Percentiles rank a stretch among this genome's conserved stretches.
Conservation (phyloP, 1,140 invertebrate genomes). For the Ruditapes philippinarum region DNA sequence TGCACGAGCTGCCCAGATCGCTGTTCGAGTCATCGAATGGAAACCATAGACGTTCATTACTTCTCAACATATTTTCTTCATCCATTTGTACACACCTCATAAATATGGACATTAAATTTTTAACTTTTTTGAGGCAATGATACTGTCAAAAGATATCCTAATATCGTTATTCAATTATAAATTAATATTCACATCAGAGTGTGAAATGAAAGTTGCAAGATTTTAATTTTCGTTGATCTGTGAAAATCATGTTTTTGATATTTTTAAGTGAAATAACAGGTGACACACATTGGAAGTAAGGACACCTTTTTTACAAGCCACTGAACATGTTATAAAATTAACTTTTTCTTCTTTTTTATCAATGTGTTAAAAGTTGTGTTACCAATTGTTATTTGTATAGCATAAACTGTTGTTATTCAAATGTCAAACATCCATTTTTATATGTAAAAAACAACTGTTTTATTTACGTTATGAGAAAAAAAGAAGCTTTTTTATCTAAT, state of each 20-base stretch:
- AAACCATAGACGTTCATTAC: slow-evolving; percentile 50
- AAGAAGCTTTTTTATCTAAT: no score
- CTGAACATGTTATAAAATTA: no score
- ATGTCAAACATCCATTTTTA: not conserved
- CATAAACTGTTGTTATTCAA: slow-evolving; percentile 5
- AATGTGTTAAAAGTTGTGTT: not conserved
- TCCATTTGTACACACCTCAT: slow-evolving; percentile 9
- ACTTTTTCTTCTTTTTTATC: no score
- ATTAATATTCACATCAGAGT: not conserved
- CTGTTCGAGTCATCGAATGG: slow-evolving; percentile 65
- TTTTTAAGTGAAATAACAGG: no score
- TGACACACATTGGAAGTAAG: no score
- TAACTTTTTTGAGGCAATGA: not conserved
- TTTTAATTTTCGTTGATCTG: not conserved
- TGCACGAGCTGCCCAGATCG: slow-evolving; percentile 47
- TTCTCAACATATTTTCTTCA: not conserved
- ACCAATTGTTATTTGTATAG: not conserved
- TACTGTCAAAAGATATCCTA: not conserved
- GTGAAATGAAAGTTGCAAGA: not conserved
- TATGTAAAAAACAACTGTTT: no score
- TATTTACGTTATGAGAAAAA: no score
- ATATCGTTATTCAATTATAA: not conserved
- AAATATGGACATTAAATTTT: not conserved
- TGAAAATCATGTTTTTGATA: not conserved
- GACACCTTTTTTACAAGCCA: no score